A percentile compares a stretch with the other conserved stretches of the same genome.
These are phyloP conservation scores for Platypus cylindrus DNA, from an alignment of 2,888 invertebrate species.

Conservation along the genomic window DNA sequence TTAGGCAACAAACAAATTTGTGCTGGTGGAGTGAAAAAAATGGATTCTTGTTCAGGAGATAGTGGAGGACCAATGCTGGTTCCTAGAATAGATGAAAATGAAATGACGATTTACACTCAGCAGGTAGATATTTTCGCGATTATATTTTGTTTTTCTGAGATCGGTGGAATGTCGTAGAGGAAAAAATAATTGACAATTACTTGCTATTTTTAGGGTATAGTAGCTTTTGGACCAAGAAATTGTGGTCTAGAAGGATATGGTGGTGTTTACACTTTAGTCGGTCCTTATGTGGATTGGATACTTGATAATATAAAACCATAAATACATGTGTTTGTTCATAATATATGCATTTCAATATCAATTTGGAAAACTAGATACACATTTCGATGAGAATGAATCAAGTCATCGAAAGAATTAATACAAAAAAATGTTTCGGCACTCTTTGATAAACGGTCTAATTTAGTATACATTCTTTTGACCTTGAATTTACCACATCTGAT, in stretches of 20 bases:
- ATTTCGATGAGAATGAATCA: too few species aligned
- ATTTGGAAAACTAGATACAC: too few species aligned
- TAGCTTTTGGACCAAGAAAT: slow-evolving; percentile 38
- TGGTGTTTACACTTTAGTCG: slow-evolving; percentile 55
- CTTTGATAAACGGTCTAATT: too few species aligned
- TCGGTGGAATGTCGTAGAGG: background rate
- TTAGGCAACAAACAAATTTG: slow-evolving; percentile 41
- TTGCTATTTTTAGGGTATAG: slow-evolving; percentile 31
- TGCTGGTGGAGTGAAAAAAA: slow-evolving; percentile 45
- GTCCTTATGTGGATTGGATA: slow-evolving; percentile 55
- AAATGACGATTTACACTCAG: slow-evolving; percentile 40
- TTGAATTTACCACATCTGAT: too few species aligned
- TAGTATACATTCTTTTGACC: too few species aligned
- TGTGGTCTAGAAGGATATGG: slow-evolving; percentile 46
- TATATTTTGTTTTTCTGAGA: background rate
- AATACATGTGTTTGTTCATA: too few species aligned
- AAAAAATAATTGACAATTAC: background rate
- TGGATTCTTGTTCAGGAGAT: slow-evolving; percentile 55
- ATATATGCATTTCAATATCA: too few species aligned
- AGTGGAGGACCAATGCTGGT: slow-evolving; percentile 53
- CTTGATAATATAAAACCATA: slow-evolving; percentile 36
- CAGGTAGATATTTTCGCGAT: slow-evolving; percentile 27
- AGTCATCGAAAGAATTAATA: too few species aligned
- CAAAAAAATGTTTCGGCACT: too few species aligned
- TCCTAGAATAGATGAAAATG: slow-evolving; percentile 28